Percentiles rank a stretch among this genome's conserved stretches.
Conservation (phyloP, 2,888 invertebrate species). For the Iselma pallidipennis region DNA sequence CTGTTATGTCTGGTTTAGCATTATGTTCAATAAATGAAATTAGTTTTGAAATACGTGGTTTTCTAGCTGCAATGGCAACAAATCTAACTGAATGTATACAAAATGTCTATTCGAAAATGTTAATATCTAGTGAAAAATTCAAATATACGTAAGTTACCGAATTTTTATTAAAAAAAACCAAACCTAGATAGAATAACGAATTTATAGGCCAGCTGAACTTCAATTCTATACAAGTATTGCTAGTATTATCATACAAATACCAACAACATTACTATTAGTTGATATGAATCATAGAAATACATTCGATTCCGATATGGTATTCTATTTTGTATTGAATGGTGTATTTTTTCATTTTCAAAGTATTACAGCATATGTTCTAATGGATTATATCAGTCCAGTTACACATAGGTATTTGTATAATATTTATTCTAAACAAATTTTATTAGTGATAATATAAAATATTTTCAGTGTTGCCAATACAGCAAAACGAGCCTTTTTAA, state of each 20-base stretch:
- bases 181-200: too few relatives aligned
- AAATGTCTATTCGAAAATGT: constrained; percentile 78
- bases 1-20: constrained; percentile 77
- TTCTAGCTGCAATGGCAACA: constrained; percentile 75
- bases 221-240: constrained; percentile 79
- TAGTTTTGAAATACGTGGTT: constrained; percentile 73
- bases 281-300: constrained; percentile 62
- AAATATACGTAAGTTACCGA: constrained; percentile 68
- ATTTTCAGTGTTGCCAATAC: constrained; percentile 75
- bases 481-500: constrained; percentile 75
- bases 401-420: constrained; percentile 67
- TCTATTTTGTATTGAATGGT: constrained; percentile 70
- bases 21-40: constrained; percentile 78
- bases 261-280: constrained; percentile 68
- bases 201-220: constrained; percentile 71
- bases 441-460: neutral
- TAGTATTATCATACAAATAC: constrained; percentile 73
- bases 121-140: constrained; percentile 73
- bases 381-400: constrained; percentile 80
- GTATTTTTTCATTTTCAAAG: constrained; percentile 80
- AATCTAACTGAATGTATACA: constrained; percentile 80
- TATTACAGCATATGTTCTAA: constrained; percentile 76
- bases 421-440: constrained; percentile 5
- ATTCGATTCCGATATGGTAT: constrained; percentile 58
- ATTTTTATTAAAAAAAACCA: neutral